Evolutionary conservation across 2,797 vertebrate genomes (phyloP), one percentile per base, ranked within the genome.

Genomic region (Gallirallus australis): DNA sequence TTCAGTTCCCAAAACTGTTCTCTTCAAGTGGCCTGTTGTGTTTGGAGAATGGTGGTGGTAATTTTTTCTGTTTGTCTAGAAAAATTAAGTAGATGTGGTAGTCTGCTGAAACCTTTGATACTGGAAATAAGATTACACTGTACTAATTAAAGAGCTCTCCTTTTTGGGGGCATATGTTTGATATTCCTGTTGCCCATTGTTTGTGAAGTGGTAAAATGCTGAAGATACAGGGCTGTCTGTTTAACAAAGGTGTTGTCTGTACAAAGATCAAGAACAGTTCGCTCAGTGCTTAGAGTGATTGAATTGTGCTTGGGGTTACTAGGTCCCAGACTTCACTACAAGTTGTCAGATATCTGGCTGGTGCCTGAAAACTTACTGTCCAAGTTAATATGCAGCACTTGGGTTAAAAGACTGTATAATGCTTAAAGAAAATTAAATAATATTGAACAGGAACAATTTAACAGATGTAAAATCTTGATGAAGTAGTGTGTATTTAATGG

Each of bases 251-350:
- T 90, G 87, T 47, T 86, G 86, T 60, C 90, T 91, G 90, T 65
- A 30, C 94, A 95, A 87, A 91, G 86, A 94, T 94, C 91, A 83
- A 24, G 48, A 92, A 15, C 19, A 1, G n/a, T 71, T 57, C 1
- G 7, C 86, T 76, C 70, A 86, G 61, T 96, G 78, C 91, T 95
- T 57, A 0, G 66, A 94, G 72, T 78, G 89, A 28, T 89, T 94
- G 31, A 59, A 27, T 86, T 90, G 89, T 82, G 81, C 85, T 94
- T 64, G 73, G 60, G 95, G 92, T 96, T 96, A 82, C 54, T 7
- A 13, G 78, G 65, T n/a, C 54, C 84, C 91, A 60, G 27, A 21
- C 93, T 89, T 96, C 82, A 13, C 82, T 92, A 10, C 33, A n/a
- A 12, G 73, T 69, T 91, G 64, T 31, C 86, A 84, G 84, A 75